Base-by-base conservation (phyloP, 2,797 vertebrate species). In the Schizopygopsis malacanthus region DNA sequence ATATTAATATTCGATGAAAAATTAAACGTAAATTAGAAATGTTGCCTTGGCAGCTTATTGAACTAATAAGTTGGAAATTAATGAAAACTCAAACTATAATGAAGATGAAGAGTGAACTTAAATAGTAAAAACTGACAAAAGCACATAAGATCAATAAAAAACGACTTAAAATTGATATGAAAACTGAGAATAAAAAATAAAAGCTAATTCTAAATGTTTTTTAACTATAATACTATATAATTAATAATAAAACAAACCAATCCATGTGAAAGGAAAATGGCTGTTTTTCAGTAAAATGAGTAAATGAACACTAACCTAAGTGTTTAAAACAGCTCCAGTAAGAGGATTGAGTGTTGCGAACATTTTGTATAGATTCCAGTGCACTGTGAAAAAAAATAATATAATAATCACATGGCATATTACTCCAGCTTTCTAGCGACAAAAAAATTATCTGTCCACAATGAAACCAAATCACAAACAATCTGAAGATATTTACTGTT, bases 361-460 rank as follows among this genome's bases (percentile, higher is more conserved):
- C 96, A 88, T 97, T 96, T 83, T 98, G 97, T 87, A 99, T 94
- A 63, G 98, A 97, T 92, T 99, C 97, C 25, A 97, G 84, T 1
- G 97, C 95, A 91, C 97, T 98, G 43, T 15, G 39, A 69, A n/a
- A 81, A n/a, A 73, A 5, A 0, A 15, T n/a, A 11, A 3, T 1
- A n/a, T 1, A n/a, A 1, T n/a, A 59, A 8, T 54, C 50, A 79
- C 18, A 81, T 22, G 6, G 16, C 13, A 20, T 11, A 45, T 56
- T 37, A n/a, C 18, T 77, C 33, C 1, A 56, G 50, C 2, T 54
- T 54, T 37, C 2, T 18, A 50, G 16, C 0, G 9, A 52, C 2
- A 41, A 20, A 54, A 50, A 33, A 10, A 18, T 10, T 8, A n/a
- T 47, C 15, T 72, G 39, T 73, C 13, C 15, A 52, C 2, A 10